These are phyloP conservation scores for Zaprionus gabonicus DNA, from an alignment of 1,140 invertebrate genomes.

Conservation along the genomic window DNA sequence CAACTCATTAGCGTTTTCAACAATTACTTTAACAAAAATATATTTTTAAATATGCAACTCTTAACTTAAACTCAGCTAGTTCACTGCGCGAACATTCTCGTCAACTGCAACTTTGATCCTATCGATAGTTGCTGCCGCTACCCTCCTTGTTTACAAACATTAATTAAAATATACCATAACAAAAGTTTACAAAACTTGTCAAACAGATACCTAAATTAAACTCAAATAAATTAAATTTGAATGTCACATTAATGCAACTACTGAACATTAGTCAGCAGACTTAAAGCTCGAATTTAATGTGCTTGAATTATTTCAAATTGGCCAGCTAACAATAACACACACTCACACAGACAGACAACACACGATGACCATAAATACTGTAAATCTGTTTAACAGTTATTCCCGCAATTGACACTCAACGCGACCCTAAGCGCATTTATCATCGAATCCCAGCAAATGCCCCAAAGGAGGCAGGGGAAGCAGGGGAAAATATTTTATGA, in stretches of 20 bases:
- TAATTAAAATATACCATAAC: too few species aligned
- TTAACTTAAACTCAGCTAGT: too few species aligned
- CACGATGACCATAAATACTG: slow-evolving; percentile 62
- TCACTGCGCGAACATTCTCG: too few species aligned
- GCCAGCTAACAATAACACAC: neutral
- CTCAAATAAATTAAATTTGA: neutral
- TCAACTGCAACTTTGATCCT: too few species aligned
- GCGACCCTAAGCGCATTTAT: slow-evolving; percentile 72
- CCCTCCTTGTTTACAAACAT: too few species aligned
- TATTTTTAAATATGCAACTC: too few species aligned
- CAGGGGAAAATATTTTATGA: slow-evolving; percentile 64
- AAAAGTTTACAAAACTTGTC: neutral
- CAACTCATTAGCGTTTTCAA: too few species aligned
- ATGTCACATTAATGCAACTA: slow-evolving; percentile 1
- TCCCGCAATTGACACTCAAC: slow-evolving; percentile 74
- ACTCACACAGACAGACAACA: neutral
- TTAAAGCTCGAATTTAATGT: neutral
- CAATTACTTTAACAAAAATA: too few species aligned
- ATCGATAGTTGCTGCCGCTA: too few species aligned
- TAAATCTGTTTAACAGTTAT: slow-evolving; percentile 75
- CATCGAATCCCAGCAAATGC: slow-evolving; percentile 53
- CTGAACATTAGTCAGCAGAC: neutral
- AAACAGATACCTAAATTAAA: neutral
- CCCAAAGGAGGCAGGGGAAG: slow-evolving; percentile 1
- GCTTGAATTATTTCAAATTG: slow-evolving; percentile 16